These are phyloP conservation scores for Cyprinodon variegatus DNA, from an alignment of 2,113 vertebrate genomes.

Conservation along the genomic window DNA sequence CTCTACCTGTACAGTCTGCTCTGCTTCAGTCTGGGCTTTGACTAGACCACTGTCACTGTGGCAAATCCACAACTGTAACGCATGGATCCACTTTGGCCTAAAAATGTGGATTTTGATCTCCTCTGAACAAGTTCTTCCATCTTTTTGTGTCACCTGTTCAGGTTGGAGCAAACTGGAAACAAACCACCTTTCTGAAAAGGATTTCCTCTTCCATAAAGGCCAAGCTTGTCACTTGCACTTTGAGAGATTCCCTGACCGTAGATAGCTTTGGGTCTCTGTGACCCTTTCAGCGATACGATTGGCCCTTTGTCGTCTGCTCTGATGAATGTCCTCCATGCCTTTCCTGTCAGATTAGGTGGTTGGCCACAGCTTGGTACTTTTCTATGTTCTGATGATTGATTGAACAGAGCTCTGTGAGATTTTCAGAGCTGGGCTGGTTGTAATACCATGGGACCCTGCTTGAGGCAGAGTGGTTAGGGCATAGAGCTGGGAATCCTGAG, in stretches of 20 bases:
- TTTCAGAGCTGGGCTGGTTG: not conserved
- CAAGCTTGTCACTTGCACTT: not conserved
- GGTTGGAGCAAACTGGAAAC: not conserved
- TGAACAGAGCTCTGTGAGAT: too few relatives aligned
- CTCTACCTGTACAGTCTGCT: not conserved
- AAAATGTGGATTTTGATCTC: not conserved
- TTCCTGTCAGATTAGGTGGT: not conserved
- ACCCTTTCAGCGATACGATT: not conserved
- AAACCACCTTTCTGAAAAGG: not conserved
- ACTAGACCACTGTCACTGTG: not conserved
- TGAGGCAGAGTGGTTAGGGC: too few relatives aligned
- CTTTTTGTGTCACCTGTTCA: not conserved
- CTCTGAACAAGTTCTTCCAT: not conserved
- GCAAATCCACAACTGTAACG: not conserved
- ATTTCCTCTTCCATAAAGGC: not conserved
- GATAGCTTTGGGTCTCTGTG: too few relatives aligned
- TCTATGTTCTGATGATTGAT: too few relatives aligned
- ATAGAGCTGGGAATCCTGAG: too few relatives aligned
- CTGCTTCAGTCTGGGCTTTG: not conserved
- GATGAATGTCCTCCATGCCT: not conserved
- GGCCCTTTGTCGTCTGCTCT: not conserved
- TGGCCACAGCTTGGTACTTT: too few relatives aligned
- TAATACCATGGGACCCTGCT: too few relatives aligned
- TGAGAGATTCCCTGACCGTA: too few relatives aligned
- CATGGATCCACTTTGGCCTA: not conserved